phyloP scores from a whole-genome alignment of 2,888 invertebrate species.

The Ectemnius cavifrons region DNA sequence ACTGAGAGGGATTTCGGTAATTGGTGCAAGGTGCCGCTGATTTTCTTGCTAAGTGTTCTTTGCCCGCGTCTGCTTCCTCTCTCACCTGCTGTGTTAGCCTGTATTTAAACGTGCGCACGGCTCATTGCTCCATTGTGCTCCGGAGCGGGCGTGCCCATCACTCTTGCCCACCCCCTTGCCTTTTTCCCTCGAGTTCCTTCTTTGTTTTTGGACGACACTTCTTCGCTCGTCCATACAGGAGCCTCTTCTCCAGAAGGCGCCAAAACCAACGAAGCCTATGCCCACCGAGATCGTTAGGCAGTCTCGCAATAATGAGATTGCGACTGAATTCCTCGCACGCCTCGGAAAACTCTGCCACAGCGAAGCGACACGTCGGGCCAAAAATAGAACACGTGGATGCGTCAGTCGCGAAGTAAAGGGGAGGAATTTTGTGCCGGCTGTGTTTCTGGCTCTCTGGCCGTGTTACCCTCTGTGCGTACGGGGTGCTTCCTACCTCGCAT shows the following conservation, averaged over 20 bases:
- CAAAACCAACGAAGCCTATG: not conserved
- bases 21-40: conserved; percentile 36
- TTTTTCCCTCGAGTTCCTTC: conserved; percentile 24
- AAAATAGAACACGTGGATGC: not conserved
- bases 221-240: conserved; percentile 39
- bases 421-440: not conserved
- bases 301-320: conserved; percentile 47
- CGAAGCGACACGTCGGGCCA: too few relatives aligned
- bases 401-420: not conserved
- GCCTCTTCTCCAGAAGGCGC: conserved; percentile 38
- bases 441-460: too few relatives aligned
- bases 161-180: not conserved
- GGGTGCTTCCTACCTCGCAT: too few relatives aligned
- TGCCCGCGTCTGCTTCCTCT: conserved; percentile 24
- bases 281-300: conserved; percentile 41
- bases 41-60: conserved; percentile 47
- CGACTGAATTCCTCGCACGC: conserved; percentile 35
- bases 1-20: conserved; percentile 33
- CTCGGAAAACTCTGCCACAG: not conserved
- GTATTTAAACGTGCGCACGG: conserved; percentile 37
- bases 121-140: conserved; percentile 19
- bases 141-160: not conserved
- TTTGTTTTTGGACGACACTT: conserved; percentile 41
- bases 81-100: conserved; percentile 16
- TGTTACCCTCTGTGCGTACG: too few relatives aligned